phyloP scores from a whole-genome alignment of 2,113 vertebrate species.

The Megalops atlanticus region DNA sequence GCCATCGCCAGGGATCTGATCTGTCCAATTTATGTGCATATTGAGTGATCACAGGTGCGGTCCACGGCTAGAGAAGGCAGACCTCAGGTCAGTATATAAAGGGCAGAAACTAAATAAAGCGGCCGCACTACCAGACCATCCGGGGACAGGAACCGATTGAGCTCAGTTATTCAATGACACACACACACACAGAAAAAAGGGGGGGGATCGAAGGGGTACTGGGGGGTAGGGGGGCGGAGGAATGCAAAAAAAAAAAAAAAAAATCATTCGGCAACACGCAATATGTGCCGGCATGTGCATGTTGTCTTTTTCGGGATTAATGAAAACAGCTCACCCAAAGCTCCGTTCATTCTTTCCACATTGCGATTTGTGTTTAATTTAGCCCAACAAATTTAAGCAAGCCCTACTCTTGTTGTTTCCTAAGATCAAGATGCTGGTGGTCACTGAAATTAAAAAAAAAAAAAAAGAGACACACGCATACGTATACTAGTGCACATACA shows the following conservation, averaged over 20 bases:
- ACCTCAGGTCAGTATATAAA: constrained; percentile 72
- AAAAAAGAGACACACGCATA: too few species aligned
- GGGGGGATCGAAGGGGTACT: too few species aligned
- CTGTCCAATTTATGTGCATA: constrained; percentile 75
- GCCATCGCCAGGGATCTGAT: constrained; percentile 61
- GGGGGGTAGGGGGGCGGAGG: too few species aligned
- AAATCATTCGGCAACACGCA: neutral
- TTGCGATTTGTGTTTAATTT: too few species aligned
- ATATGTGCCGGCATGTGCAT: neutral
- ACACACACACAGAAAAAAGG: constrained; percentile 21
- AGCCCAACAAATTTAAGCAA: too few species aligned
- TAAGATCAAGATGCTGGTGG: too few species aligned
- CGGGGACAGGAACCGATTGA: constrained; percentile 49
- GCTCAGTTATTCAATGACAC: constrained; percentile 56
- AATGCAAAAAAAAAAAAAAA: neutral
- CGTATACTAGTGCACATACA: neutral
- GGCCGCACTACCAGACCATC: constrained; percentile 39
- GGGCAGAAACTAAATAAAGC: constrained; percentile 71
- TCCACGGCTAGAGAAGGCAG: constrained; percentile 47
- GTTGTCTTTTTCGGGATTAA: neutral
- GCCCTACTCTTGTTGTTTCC: too few species aligned
- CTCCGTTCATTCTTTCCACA: too few species aligned
- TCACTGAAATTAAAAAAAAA: too few species aligned
- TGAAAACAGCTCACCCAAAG: too few species aligned
- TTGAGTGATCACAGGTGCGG: constrained; percentile 75